Evolutionary conservation across 2,888 invertebrate genomes (phyloP).

Genomic region (Acanthosepion esculentum): DNA sequence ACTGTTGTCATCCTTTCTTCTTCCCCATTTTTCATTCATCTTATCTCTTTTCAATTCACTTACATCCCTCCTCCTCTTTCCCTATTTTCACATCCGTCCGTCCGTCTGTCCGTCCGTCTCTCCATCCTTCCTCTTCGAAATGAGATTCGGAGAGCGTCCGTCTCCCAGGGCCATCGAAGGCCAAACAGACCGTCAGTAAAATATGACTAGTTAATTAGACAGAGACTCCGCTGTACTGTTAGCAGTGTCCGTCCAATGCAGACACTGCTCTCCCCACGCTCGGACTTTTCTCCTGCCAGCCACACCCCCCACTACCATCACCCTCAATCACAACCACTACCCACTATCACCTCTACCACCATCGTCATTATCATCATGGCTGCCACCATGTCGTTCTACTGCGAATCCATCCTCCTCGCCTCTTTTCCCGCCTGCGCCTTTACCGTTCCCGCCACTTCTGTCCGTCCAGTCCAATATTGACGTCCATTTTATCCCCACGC

Average conservation of each 20-base stretch:
- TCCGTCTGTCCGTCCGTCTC: not conserved
- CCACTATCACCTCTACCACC: not conserved
- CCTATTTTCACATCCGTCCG: not conserved
- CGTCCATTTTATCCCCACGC: slow-evolving; percentile 33
- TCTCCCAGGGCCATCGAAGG: slow-evolving; percentile 33
- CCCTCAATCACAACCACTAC: slow-evolving; percentile 18
- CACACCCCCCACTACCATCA: not conserved
- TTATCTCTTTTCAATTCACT: not conserved
- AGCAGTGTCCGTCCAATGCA: not conserved
- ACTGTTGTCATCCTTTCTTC: not conserved
- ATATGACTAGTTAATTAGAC: slow-evolving; percentile 33
- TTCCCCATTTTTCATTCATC: not conserved
- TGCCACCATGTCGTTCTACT: not conserved
- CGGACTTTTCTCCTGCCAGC: not conserved
- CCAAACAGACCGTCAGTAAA: slow-evolving; percentile 33
- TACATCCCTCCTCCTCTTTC: not conserved
- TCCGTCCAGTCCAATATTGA: slow-evolving; percentile 33
- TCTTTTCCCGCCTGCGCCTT: not conserved
- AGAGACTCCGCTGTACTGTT: not conserved
- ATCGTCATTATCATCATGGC: not conserved
- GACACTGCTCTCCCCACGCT: not conserved
- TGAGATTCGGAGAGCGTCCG: slow-evolving; percentile 33
- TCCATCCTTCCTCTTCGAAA: slow-evolving; percentile 33
- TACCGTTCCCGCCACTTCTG: not conserved
- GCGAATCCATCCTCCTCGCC: not conserved